Base-by-base conservation (phyloP, 2,888 invertebrate species). In the Pristionchus exspectatus region DNA sequence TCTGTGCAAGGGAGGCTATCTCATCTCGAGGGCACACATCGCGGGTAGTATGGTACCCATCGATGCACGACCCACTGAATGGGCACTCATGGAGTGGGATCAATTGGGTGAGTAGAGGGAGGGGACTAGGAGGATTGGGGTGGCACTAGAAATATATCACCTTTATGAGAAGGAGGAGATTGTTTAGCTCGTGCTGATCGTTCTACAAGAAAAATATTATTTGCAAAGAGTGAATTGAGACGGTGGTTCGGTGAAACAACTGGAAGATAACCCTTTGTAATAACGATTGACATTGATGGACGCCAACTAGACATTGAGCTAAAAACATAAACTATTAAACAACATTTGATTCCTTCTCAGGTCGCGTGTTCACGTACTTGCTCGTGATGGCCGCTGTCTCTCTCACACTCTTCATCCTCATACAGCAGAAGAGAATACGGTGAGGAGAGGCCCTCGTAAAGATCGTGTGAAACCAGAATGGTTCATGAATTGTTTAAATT, bases 341-440 rank as follows among this genome's bases (percentile, higher is more conserved):
- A n/a, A n/a, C n/a, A n/a, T n/a, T n/a, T n/a, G n/a, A n/a, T n/a
- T 50, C 59, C 59, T 44, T 12, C 33, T 3, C 72, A 88, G 87
- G 87, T 16, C 87, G 74, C 14, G 56, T 88, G 59, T 88, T 30
- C 87, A 56, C 87, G 27, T 88, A 88, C 54, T 74, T 88, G 24
- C 24, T 74, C 1, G 63, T 88, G 54, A 88, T 88, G 87, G 87
- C 38, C 7, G 38, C 27, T 0, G 50, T 66, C 54, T 74, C 74
- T 54, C 56, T 56, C 56, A 24, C n/a, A 1, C 24, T 74, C 21
- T 88, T 88, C 87, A 12, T 38, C 16, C 56, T 88, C 56, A 50
- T 88, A 54, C 87, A 88, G 24, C 33, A 50, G 33, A 88, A 88
- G 38, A 74, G 56, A 30, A 56, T 88, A 2, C 27, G 87, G 30